These are phyloP conservation scores for Drosophila mimica DNA, from an alignment of 2,888 invertebrate species.

Conservation along the genomic window DNA sequence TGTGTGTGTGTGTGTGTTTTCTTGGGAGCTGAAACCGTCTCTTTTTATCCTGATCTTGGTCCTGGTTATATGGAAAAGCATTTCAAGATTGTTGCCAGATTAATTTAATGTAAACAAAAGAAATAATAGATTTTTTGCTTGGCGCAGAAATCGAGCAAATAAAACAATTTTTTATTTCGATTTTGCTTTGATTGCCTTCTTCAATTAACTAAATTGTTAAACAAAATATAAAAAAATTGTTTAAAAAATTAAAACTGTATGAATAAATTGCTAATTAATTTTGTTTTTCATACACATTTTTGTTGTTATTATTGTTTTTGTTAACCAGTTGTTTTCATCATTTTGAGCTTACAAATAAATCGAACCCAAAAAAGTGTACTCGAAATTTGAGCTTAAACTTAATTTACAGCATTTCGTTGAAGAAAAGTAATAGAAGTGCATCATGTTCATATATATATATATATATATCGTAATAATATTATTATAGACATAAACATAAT, in stretches of 20 bases:
- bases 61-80: constrained; percentile 39
- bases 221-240: constrained; percentile 25
- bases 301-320: not conserved
- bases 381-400: constrained; percentile 56
- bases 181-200: constrained; percentile 38
- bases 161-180: constrained; percentile 56
- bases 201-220: constrained; percentile 66
- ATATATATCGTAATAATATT: constrained; percentile 31
- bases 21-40: constrained; percentile 54
- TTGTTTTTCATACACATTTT: not conserved
- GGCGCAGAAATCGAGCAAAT: constrained; percentile 55
- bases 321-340: constrained; percentile 25
- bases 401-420: constrained; percentile 53
- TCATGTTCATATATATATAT: not conserved
- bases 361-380: constrained; percentile 40
- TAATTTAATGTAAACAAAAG: constrained; percentile 22
- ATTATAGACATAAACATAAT: constrained; percentile 27
- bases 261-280: not conserved
- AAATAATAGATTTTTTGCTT: constrained; percentile 24
- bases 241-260: constrained; percentile 2
- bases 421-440: constrained; percentile 22
- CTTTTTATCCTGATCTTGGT: constrained; percentile 51
- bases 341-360: constrained; percentile 58
- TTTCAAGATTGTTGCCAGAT: not conserved
- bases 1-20: not conserved